These are phyloP conservation scores for Phrynocephalus guinanensis DNA, from an alignment of 2,797 vertebrate species.

Conservation along the genomic window DNA sequence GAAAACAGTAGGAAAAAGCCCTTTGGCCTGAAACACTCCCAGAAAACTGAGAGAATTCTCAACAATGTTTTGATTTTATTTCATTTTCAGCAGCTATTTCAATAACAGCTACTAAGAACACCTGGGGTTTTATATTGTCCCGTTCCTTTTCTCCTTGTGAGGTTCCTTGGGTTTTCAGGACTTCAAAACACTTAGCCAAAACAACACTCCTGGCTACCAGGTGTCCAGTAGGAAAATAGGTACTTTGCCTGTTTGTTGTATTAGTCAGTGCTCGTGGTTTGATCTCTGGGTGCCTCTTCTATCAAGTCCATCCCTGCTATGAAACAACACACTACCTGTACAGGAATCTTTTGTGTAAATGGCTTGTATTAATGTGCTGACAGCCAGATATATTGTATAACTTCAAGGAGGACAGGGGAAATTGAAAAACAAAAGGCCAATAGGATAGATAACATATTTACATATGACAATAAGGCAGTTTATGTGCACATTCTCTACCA, in stretches of 20 bases:
- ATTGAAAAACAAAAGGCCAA: background rate
- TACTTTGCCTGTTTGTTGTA: background rate
- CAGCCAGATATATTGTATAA: background rate
- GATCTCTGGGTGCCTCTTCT: background rate
- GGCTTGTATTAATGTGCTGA: background rate
- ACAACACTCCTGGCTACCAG: background rate
- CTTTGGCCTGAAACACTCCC: background rate
- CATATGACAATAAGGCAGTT: background rate
- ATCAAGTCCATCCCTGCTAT: background rate
- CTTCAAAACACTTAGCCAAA: background rate
- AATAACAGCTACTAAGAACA: accelerated
- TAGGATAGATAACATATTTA: background rate
- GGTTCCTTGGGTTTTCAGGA: background rate
- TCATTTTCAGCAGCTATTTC: background rate
- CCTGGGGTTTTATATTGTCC: accelerated
- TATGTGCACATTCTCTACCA: background rate
- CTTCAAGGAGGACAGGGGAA: too few species aligned
- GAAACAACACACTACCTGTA: background rate
- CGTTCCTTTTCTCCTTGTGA: background rate
- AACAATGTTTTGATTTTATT: background rate
- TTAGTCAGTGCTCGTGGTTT: background rate
- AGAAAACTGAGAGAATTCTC: background rate
- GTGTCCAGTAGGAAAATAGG: background rate
- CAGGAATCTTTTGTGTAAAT: background rate
- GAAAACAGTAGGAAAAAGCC: background rate